These are phyloP conservation scores for Fistularia tabacaria DNA, from an alignment of 2,797 vertebrate genomes.

Conservation along the genomic window DNA sequence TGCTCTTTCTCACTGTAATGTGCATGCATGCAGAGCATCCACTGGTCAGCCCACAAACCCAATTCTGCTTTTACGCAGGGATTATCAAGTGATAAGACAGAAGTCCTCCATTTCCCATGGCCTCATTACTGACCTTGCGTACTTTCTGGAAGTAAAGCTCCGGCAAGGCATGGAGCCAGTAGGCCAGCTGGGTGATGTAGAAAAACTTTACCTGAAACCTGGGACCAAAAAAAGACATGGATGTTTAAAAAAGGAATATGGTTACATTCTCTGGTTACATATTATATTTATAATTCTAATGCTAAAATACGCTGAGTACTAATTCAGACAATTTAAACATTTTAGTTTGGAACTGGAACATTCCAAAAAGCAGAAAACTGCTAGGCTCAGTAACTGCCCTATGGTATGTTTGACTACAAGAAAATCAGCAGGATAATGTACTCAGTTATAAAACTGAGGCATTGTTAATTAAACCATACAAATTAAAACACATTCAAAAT, in stretches of 20 bases:
- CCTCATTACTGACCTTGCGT: constrained; percentile 86
- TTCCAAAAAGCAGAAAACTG: too few species aligned
- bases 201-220: constrained; percentile 99
- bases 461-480: too few species aligned
- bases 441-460: too few species aligned
- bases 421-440: too few species aligned
- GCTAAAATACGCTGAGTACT: too few species aligned
- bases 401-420: too few species aligned
- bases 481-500: too few species aligned
- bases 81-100: constrained; percentile 33
- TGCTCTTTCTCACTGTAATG: neutral
- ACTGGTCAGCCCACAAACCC: neutral
- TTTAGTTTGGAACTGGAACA: too few species aligned
- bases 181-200: constrained; percentile 95
- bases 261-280: neutral
- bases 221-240: constrained; percentile 15
- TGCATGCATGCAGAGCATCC: constrained; percentile 5
- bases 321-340: too few species aligned
- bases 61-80: constrained; percentile 14
- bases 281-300: too few species aligned
- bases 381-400: too few species aligned
- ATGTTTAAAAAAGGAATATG: neutral
- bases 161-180: constrained; percentile 93
- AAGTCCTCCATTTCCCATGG: constrained; percentile 37
- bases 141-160: constrained; percentile 99